Evolutionary conservation across 2,888 invertebrate genomes (phyloP).

Genomic region (Aporophyla nigra): DNA sequence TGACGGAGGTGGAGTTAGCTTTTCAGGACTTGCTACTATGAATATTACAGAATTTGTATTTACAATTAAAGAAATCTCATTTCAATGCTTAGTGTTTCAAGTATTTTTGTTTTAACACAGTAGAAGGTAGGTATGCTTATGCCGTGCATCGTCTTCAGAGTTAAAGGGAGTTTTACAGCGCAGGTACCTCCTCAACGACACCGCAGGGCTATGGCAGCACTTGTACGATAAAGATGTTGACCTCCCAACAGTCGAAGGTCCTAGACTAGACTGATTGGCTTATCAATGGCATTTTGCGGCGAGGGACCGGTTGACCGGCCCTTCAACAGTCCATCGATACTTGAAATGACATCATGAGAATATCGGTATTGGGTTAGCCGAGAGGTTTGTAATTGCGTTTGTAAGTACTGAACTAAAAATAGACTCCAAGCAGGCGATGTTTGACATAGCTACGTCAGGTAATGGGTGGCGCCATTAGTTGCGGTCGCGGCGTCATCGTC

Average conservation of each 20-base stretch:
- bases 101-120: not conserved
- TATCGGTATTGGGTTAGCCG: not conserved
- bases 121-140: not conserved
- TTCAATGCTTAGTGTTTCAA: not conserved
- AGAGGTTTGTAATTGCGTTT: slow-evolving; percentile 1
- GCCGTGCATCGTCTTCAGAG: not conserved
- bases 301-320: no score
- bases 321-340: not conserved
- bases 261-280: no score
- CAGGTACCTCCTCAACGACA: no score
- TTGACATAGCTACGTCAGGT: slow-evolving; percentile 48
- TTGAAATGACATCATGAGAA: not conserved
- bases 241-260: no score
- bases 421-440: slow-evolving; percentile 26
- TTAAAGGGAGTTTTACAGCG: no score
- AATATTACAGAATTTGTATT: not conserved
- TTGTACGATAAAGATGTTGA: not conserved
- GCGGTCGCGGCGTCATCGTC: slow-evolving; percentile 48
- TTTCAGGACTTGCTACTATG: not conserved
- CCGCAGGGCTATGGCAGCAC: not conserved
- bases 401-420: slow-evolving; percentile 42
- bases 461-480: slow-evolving; percentile 62
- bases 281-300: not conserved
- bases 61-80: not conserved
- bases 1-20: not conserved